Evolutionary conservation across 2,113 vertebrate genomes (phyloP), one percentile per base, ranked within the genome.

Genomic region (Apus apus): DNA sequence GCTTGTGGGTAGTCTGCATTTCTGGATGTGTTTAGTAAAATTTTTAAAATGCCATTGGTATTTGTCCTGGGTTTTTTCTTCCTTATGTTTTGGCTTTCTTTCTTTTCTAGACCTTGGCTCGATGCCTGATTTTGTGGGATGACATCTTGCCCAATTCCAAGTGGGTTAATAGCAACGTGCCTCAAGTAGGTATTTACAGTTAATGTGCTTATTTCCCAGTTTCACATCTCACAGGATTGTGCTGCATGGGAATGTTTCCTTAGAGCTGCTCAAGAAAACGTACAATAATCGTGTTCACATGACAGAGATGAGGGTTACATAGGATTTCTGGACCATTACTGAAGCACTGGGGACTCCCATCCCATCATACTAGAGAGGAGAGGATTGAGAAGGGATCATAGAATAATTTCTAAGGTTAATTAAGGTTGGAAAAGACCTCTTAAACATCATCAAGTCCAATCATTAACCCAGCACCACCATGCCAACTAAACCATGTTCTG

Each of bases 91-190:
- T 58, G 70, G 8, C 73, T 95, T 75, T 89, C 30, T 94, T 32
- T 14, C 53, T 84, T 50, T 43, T 92, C 92, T 89, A 99, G 99
- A 99, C 99, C 34, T 98, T 99, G 75, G 99, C 99, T 90, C 98
- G 99, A 51, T 99, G 99, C 95, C 98, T 99, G 85, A 99, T 99
- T 97, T 98, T 99, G 97, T 99, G 99, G 99, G 99, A 99, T 97
- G 99, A 99, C 96, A 99, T 99, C 96, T 96, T 99, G 79, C 99
- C 99, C 34, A 98, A 98, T 95, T 98, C 98, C 38, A 98, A 99
- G 87, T 99, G 99, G 99, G 98, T 99, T 86, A 99, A 99, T 92
- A 99, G 99, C 97, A 99, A 99, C 16, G 99, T 99, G 92, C 99
- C 99, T 90, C 98, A 99, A 91, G 99, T 99, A 97, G 97, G 98